Conservation (phyloP, 2,888 invertebrate genomes). For the Boloria euphrosyne region DNA sequence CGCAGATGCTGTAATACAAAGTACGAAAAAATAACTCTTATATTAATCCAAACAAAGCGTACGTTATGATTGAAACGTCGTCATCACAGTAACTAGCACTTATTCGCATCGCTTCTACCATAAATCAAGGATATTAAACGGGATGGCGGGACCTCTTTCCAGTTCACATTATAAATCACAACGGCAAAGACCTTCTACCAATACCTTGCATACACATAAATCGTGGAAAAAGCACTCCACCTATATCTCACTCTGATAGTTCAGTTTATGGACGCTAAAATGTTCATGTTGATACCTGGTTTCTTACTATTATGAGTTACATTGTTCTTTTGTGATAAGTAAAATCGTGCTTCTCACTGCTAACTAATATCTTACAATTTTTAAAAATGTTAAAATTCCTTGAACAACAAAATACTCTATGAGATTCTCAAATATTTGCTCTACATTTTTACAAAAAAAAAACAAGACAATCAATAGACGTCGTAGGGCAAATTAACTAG, state of each 20-base stretch:
- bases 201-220: slow-evolving; percentile 69
- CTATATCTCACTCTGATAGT: slow-evolving; percentile 38
- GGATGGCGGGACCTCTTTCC: slow-evolving; percentile 80
- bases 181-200: slow-evolving; percentile 71
- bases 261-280: slow-evolving; percentile 20
- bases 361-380: no score
- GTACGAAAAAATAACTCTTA: not conserved
- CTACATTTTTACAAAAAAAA: no score
- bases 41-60: slow-evolving; percentile 2
- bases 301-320: not conserved
- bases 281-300: slow-evolving; percentile 9
- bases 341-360: no score
- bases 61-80: slow-evolving; percentile 43
- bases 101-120: slow-evolving; percentile 79
- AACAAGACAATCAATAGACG: no score
- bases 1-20: no score
- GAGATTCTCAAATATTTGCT: no score
- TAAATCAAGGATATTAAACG: slow-evolving; percentile 83
- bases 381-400: no score
- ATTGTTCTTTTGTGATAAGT: not conserved
- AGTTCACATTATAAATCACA: slow-evolving; percentile 81
- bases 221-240: slow-evolving; percentile 55
- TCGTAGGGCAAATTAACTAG: no score
- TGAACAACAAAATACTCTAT: no score
- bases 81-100: slow-evolving; percentile 76